A percentile compares a stretch with the other conserved stretches of the same genome.
These are phyloP conservation scores for Myopa tessellatipennis DNA, from an alignment of 2,888 invertebrate species.

Conservation along the genomic window DNA sequence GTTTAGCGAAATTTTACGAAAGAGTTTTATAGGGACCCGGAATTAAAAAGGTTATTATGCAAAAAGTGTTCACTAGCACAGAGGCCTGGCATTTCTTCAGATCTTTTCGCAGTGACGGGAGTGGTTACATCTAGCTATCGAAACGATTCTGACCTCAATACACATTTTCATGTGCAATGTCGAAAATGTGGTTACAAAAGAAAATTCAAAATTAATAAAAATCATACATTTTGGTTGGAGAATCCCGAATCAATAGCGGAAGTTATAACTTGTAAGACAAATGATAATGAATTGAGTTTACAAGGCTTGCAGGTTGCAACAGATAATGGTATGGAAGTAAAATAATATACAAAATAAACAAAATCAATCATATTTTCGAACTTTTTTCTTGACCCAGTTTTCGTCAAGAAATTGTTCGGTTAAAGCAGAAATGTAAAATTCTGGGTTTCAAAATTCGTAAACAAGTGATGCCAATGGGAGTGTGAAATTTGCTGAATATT, in stretches of 20 bases:
- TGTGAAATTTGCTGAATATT: too few species aligned
- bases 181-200: constrained; percentile 56
- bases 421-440: too few species aligned
- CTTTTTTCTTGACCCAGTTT: background rate
- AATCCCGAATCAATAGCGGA: constrained; percentile 58
- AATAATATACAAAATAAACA: background rate
- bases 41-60: constrained; percentile 63
- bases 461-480: too few species aligned
- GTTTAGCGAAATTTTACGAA: constrained; percentile 1
- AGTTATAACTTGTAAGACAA: constrained; percentile 13
- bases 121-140: constrained; percentile 36
- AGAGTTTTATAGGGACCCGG: constrained; percentile 58
- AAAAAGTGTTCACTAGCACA: constrained; percentile 62
- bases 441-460: too few species aligned
- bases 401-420: too few species aligned
- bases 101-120: constrained; percentile 43
- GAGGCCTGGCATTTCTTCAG: constrained; percentile 60
- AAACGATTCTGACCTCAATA: constrained; percentile 44
- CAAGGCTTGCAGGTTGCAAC: background rate
- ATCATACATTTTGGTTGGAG: constrained; percentile 64
- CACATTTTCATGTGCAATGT: constrained; percentile 55
- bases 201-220: constrained; percentile 55
- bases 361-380: background rate
- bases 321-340: background rate
- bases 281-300: background rate